Percentiles rank a stretch among this genome's conserved stretches.
Evolutionary conservation across 2,113 vertebrate species (phyloP).

Genomic region (Actenoides hombroni): DNA sequence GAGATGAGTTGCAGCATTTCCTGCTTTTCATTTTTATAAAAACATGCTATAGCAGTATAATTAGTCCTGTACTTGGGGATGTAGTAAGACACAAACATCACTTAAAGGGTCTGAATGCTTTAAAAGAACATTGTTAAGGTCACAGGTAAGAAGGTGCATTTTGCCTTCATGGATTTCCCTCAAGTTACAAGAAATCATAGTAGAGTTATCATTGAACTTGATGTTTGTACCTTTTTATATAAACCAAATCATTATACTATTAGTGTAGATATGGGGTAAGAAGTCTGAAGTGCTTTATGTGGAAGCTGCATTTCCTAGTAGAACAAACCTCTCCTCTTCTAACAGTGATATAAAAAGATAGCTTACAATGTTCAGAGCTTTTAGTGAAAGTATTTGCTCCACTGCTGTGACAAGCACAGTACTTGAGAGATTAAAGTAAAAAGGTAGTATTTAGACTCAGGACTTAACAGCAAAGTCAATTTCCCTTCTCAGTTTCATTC

Average conservation of each 20-base stretch:
- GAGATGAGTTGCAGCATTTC: background rate
- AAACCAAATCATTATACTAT: background rate
- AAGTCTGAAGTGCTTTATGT: background rate
- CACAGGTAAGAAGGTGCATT: background rate
- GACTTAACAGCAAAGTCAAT: background rate
- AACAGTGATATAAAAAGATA: background rate
- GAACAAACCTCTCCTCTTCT: background rate
- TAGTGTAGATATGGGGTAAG: background rate
- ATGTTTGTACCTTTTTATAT: background rate
- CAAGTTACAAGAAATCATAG: background rate
- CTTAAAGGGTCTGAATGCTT: background rate
- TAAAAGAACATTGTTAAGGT: background rate
- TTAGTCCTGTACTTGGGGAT: constrained; percentile 5
- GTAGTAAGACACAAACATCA: constrained; percentile 25
- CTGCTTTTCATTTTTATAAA: constrained; percentile 24
- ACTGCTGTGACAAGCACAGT: background rate
- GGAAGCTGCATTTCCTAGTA: background rate
- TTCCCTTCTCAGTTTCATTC: background rate
- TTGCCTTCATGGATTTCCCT: background rate
- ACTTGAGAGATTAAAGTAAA: background rate
- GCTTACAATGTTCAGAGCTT: background rate
- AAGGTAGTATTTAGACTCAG: background rate
- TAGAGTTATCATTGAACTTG: background rate
- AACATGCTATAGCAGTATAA: background rate
- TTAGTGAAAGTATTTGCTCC: background rate